A percentile compares a stretch with the other conserved stretches of the same genome.
These are phyloP conservation scores for Corythornis vintsioides DNA, from an alignment of 2,113 vertebrate genomes.

Conservation along the genomic window DNA sequence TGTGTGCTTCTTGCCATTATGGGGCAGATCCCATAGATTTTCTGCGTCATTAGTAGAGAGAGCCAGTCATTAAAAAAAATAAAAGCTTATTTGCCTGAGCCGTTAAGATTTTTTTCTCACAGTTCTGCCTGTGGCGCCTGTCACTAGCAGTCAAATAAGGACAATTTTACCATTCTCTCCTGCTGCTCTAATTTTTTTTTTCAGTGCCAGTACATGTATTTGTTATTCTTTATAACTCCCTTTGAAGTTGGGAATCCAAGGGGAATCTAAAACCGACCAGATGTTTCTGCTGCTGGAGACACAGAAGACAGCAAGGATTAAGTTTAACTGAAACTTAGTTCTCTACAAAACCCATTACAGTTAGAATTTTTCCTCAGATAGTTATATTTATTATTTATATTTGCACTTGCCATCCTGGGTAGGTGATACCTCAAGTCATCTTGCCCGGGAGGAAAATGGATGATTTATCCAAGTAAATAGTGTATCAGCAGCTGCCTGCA, in stretches of 20 bases:
- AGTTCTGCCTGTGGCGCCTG: constrained; percentile 79
- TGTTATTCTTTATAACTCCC: constrained; percentile 86
- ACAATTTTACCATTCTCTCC: constrained; percentile 84
- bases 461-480: constrained; percentile 74
- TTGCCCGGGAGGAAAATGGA: constrained; percentile 59
- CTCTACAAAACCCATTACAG: constrained; percentile 62
- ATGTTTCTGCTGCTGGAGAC: constrained; percentile 83
- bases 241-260: constrained; percentile 87
- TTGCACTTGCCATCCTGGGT: constrained; percentile 66
- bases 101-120: constrained; percentile 69
- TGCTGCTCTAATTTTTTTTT: constrained; percentile 80
- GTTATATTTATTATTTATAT: constrained; percentile 74
- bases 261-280: constrained; percentile 85
- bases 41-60: constrained; percentile 50
- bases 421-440: constrained; percentile 68
- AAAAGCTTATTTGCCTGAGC: constrained; percentile 71
- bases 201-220: constrained; percentile 82
- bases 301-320: constrained; percentile 76
- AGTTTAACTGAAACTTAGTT: constrained; percentile 79
- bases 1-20: constrained; percentile 26
- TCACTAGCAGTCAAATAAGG: constrained; percentile 86
- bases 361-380: constrained; percentile 65
- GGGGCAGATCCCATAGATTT: constrained; percentile 58
- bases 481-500: constrained; percentile 51
- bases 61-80: constrained; percentile 58